Evolutionary conservation across 35 echinoderm and acorn worm species (phyloP).

Genomic region (Lytechinus pictus): DNA sequence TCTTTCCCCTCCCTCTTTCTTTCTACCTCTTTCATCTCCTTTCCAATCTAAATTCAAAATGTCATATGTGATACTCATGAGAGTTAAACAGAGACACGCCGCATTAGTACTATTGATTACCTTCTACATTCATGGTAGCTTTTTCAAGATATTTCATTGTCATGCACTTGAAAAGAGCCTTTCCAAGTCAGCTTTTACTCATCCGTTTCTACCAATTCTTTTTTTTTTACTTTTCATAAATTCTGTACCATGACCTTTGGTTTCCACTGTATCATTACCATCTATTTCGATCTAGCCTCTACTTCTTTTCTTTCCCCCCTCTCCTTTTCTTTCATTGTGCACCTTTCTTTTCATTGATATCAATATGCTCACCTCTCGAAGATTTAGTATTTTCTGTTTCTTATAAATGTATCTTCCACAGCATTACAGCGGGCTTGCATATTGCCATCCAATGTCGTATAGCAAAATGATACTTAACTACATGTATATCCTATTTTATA

Average conservation of each 20-base stretch:
- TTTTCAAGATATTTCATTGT: not conserved
- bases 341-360: too few relatives aligned
- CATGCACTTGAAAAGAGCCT: not conserved
- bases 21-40: not conserved
- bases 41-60: not conserved
- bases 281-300: not conserved
- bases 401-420: too few relatives aligned
- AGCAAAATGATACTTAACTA: too few relatives aligned
- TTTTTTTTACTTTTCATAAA: too few relatives aligned
- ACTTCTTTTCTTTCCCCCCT: not conserved
- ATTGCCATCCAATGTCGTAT: too few relatives aligned
- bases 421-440: too few relatives aligned
- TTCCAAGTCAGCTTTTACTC: not conserved
- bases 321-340: not conserved
- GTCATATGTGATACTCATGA: not conserved
- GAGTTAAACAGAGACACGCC: not conserved
- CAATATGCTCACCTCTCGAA: too few relatives aligned
- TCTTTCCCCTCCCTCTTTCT: not conserved
- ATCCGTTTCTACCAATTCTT: not conserved
- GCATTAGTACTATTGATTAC: not conserved
- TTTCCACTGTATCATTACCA: not conserved
- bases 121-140: not conserved
- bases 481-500: too few relatives aligned
- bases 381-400: too few relatives aligned
- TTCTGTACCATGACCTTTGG: not conserved